A percentile compares a stretch with the other conserved stretches of the same genome.
phyloP scores from a whole-genome alignment of 2,797 vertebrate genomes.

The Pelobates cultripes region DNA sequence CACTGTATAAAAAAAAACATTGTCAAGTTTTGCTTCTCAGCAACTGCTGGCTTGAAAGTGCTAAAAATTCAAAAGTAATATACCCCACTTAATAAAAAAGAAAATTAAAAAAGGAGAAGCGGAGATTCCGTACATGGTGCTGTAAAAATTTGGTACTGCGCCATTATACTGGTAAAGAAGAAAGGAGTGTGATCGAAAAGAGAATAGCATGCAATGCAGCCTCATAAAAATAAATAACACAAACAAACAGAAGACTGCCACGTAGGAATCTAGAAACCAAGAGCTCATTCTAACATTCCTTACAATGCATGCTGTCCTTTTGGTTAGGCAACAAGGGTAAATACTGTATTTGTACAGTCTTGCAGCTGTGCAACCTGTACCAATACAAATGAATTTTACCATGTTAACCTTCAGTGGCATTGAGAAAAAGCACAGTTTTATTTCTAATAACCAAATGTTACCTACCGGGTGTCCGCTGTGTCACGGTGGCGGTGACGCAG shows the following conservation, averaged over 20 bases:
- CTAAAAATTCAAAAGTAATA: slow-evolving; percentile 8
- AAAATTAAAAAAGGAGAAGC: neutral
- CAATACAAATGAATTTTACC: slow-evolving; percentile 6
- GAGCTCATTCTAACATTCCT: slow-evolving; percentile 18
- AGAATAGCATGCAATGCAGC: slow-evolving; percentile 16
- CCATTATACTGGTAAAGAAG: slow-evolving; percentile 23
- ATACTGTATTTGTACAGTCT: slow-evolving; percentile 5
- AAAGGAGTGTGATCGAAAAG: slow-evolving; percentile 8
- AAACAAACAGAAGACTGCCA: slow-evolving; percentile 8
- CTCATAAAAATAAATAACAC: slow-evolving; percentile 15
- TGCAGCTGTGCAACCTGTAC: slow-evolving; percentile 22
- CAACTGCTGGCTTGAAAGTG: slow-evolving; percentile 1
- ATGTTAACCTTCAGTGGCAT: slow-evolving; percentile 26
- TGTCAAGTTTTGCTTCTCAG: neutral
- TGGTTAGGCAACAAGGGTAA: slow-evolving; percentile 2
- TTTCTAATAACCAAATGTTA: neutral
- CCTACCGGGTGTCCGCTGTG: slow-evolving; percentile 18
- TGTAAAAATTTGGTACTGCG: slow-evolving; percentile 9
- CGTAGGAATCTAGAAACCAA: slow-evolving; percentile 5
- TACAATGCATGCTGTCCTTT: slow-evolving; percentile 23
- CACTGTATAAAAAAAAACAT: neutral
- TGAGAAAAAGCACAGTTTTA: neutral
- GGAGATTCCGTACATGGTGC: slow-evolving; percentile 8
- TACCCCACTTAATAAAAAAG: neutral
- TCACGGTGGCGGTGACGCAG: slow-evolving; percentile 42